Evolutionary conservation across 1,140 invertebrate genomes (phyloP).

Genomic region (Tetramorium simillimum): DNA sequence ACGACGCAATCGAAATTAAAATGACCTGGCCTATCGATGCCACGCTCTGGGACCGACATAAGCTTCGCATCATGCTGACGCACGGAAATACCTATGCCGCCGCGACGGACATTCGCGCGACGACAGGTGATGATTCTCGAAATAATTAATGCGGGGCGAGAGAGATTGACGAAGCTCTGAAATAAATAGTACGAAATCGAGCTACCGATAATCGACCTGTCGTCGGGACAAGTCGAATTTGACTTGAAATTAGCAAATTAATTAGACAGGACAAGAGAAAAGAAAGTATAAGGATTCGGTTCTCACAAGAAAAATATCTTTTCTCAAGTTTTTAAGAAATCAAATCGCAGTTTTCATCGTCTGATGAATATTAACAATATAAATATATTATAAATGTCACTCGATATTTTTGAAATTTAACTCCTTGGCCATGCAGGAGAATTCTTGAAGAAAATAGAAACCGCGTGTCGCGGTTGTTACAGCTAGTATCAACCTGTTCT

Average conservation of each 20-base stretch:
- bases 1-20: slow-evolving; percentile 44
- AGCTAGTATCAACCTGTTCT: not conserved
- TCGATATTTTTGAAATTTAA: not conserved
- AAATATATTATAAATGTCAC: no score
- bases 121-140: slow-evolving; percentile 54
- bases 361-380: not conserved
- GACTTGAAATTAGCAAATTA: not conserved
- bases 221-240: no score
- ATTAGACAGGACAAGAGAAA: not conserved
- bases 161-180: slow-evolving; percentile 42
- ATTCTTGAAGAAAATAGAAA: not conserved
- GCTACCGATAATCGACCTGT: slow-evolving; percentile 24
- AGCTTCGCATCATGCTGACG: slow-evolving; percentile 39
- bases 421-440: not conserved
- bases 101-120: slow-evolving; percentile 12
- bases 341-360: not conserved
- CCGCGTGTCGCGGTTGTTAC: not conserved
- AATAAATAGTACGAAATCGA: slow-evolving; percentile 54
- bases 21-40: slow-evolving; percentile 36
- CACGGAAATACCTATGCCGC: slow-evolving; percentile 36
- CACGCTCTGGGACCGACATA: slow-evolving; percentile 40
- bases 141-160: slow-evolving; percentile 49
- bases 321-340: not conserved
- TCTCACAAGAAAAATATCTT: not conserved
- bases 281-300: not conserved